Evolutionary conservation across 2,113 vertebrate genomes (phyloP).

Genomic region (Campylomormyrus numenius): DNA sequence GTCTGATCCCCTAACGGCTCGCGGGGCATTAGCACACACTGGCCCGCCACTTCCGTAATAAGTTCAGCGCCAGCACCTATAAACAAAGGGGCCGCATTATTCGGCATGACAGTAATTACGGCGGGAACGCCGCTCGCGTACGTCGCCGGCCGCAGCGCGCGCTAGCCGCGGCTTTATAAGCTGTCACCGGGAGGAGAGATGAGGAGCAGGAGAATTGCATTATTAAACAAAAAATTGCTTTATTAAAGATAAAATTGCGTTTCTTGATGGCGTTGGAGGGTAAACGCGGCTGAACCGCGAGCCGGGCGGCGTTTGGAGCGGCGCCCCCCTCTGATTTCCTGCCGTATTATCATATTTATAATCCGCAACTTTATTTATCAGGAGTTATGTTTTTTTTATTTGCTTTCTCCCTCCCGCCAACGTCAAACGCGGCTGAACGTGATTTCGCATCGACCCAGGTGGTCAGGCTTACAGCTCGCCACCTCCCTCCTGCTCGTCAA

Average conservation of each 20-base stretch:
- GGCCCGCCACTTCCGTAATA: constrained; percentile 43
- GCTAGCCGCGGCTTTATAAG: constrained; percentile 22
- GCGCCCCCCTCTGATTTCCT: constrained; percentile 5
- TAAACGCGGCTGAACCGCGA: constrained; percentile 28
- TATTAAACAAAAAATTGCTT: constrained; percentile 32
- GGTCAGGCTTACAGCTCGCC: not conserved
- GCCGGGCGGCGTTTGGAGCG: not conserved
- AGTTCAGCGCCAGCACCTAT: constrained; percentile 33
- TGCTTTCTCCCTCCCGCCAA: not conserved
- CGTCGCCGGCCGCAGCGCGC: constrained; percentile 18
- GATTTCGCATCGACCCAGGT: not conserved
- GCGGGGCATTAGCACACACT: constrained; percentile 33
- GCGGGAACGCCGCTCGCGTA: constrained; percentile 22
- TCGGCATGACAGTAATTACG: constrained; percentile 34
- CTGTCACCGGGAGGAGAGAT: constrained; percentile 22
- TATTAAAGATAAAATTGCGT: constrained; percentile 29
- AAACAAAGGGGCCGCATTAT: constrained; percentile 38
- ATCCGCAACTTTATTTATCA: constrained; percentile 10
- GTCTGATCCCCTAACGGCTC: constrained; percentile 38
- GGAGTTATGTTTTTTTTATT: not conserved
- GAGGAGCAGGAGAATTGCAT: constrained; percentile 33
- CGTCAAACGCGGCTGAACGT: not conserved
- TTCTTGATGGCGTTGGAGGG: constrained; percentile 2
- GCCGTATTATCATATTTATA: constrained; percentile 15
- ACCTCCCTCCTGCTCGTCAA: not conserved